Base-by-base conservation (phyloP, 2,113 vertebrate species). In the Antigone vipio region DNA sequence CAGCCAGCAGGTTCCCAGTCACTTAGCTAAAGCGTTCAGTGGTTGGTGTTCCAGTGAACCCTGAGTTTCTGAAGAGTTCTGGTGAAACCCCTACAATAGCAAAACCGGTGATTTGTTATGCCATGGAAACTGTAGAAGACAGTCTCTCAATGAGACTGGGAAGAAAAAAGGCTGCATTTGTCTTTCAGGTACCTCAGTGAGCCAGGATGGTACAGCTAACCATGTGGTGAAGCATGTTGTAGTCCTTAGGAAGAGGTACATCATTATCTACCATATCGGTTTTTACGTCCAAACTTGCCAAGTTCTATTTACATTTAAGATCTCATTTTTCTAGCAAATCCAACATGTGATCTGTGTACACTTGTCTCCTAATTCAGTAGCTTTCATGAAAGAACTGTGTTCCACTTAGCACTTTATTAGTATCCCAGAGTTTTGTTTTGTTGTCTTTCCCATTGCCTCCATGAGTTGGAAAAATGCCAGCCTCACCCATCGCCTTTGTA, bases 401-500 rank as follows among this genome's bases (percentile, higher is more conserved):
- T 82, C 17, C 0, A 0, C 8, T 56, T 75, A 27, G 24, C 5
- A 32, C 34, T 78, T 83, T 47, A 27, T 83, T 71, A 47, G 6
- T 52, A 56, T 62, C 20, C 17, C 29, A 49, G 21, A 20, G 5
- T 44, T 91, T 52, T 76, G 5, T 44, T 91, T 52, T 76, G 4
- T 62, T 87, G 38, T 68, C 49, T 78, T 92, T 62, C 42, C 22
- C 5, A 8, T 72, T 79, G 17, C 38, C 15, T 84, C 47, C 47
- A 17, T 74, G 26, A 71, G 5, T 10, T 62, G 34, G 22, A 52
- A 71, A 21, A 62, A 24, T 87, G 72, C 17, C 34, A 62, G 6
- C 16, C 26, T 66, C 0, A 5, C 7, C 12, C 0, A 0, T 9
- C 1, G 4, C 34, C 22, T 52, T 83, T 44, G 34, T 18, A 49